These are phyloP conservation scores for Chloroclystis v-ata DNA, from an alignment of 2,888 invertebrate species.

Conservation along the genomic window DNA sequence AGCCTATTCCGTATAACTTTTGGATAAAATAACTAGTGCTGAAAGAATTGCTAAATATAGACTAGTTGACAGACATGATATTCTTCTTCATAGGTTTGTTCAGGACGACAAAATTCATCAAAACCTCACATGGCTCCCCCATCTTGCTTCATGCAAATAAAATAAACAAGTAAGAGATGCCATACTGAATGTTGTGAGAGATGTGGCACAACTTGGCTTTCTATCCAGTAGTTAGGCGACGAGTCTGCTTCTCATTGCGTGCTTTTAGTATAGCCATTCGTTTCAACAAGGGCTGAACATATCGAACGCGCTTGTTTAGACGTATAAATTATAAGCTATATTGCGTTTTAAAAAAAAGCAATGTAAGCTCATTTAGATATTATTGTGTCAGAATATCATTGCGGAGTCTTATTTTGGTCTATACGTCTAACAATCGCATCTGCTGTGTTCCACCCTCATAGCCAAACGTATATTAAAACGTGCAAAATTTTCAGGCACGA, in stretches of 20 bases:
- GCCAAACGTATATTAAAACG: conserved; percentile 12
- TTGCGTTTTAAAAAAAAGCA: too few species aligned
- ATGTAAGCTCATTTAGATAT: too few species aligned
- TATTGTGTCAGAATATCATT: too few species aligned
- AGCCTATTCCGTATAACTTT: background rate
- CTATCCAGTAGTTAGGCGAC: conserved; percentile 52
- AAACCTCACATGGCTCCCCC: conserved; percentile 69
- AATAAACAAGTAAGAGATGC: conserved; percentile 68
- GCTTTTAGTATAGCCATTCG: conserved; percentile 21
- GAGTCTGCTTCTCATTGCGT: conserved; percentile 23
- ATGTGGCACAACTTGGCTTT: conserved; percentile 49
- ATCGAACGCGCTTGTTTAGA: too few species aligned
- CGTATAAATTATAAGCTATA: too few species aligned
- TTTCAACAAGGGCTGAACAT: too few species aligned
- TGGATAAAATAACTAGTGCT: background rate
- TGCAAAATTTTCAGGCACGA: conserved; percentile 54
- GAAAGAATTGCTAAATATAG: background rate
- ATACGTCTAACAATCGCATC: too few species aligned
- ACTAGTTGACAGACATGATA: conserved; percentile 26
- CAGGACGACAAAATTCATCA: conserved; percentile 71
- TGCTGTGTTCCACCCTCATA: background rate
- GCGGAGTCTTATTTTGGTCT: too few species aligned
- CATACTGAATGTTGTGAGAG: conserved; percentile 42
- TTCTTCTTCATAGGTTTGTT: conserved; percentile 72
- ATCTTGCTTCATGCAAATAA: conserved; percentile 74